phyloP scores from a whole-genome alignment of 1,140 invertebrate genomes.

The Drosophila yakuba region DNA sequence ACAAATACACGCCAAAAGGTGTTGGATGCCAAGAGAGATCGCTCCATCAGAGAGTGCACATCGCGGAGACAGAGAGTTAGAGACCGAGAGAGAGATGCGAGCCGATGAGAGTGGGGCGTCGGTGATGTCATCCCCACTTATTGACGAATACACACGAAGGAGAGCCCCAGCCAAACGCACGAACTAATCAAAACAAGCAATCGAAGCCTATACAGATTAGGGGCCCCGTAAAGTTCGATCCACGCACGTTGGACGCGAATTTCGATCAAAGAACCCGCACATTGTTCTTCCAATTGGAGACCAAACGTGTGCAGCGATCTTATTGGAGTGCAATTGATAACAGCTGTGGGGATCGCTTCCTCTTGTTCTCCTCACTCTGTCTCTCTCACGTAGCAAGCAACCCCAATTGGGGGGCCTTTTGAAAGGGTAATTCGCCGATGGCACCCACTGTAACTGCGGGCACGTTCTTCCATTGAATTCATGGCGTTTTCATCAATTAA shows the following conservation, averaged over 20 bases:
- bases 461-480: constrained; percentile 33
- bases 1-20: constrained; percentile 51
- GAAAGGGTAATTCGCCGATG: constrained; percentile 21
- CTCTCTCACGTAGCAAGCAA: constrained; percentile 2
- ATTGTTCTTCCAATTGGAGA: constrained; percentile 22
- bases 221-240: constrained; percentile 29
- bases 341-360: constrained; percentile 14
- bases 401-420: constrained; percentile 13
- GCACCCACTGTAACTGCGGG: constrained; percentile 29
- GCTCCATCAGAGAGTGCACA: constrained; percentile 15
- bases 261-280: constrained; percentile 40
- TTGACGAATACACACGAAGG: constrained; percentile 43
- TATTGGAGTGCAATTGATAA: constrained; percentile 30
- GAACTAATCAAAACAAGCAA: constrained; percentile 71
- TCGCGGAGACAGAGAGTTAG: background rate
- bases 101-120: constrained; percentile 34
- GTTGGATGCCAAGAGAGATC: constrained; percentile 53
- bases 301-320: constrained; percentile 11
- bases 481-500: constrained; percentile 34
- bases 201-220: constrained; percentile 65
- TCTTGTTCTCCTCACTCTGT: constrained; percentile 2
- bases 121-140: constrained; percentile 76
- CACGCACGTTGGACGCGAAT: constrained; percentile 34
- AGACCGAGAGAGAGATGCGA: constrained; percentile 4
- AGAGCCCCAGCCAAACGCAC: constrained; percentile 17